Evolutionary conservation across 2,113 vertebrate species (phyloP).

Genomic region (human): GRCh38 chr22:44972501-44973000

Average conservation of each 20-base stretch:
- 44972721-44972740: neutral
- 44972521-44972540: neutral
- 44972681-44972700: neutral
- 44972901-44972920: too few relatives aligned
- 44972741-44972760: rapidly evolving
- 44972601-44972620: rapidly evolving
- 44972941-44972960: neutral
- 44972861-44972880: neutral
- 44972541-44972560: rapidly evolving
- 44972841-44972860: neutral
- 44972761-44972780: neutral
- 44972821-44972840: rapidly evolving
- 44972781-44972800: neutral
- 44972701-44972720: rapidly evolving
- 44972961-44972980: too few relatives aligned
- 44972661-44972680: neutral
- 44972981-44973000: neutral
- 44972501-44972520: neutral
- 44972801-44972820: rapidly evolving
- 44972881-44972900: too few relatives aligned
- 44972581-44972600: too few relatives aligned
- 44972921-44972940: neutral
- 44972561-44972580: neutral
- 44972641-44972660: rapidly evolving
- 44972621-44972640: neutral